Percentiles rank a stretch among this genome's conserved stretches.
phyloP scores from a whole-genome alignment of 2,113 vertebrate genomes.

The Salvelinus fontinalis region DNA sequence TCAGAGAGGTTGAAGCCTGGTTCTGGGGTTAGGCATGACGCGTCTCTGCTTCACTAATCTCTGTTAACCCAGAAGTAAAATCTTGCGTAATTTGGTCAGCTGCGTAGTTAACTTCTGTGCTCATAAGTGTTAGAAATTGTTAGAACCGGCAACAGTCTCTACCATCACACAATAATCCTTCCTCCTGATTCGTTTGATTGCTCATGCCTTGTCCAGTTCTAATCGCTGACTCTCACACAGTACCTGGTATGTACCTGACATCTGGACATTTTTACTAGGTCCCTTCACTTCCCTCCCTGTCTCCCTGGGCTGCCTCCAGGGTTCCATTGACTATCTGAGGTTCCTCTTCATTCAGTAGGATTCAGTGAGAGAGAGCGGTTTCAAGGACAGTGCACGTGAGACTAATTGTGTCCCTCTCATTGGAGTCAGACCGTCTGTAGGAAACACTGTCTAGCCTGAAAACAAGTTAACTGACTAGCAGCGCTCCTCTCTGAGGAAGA shows the following conservation, averaged over 20 bases:
- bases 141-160: too few species aligned
- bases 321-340: conserved; percentile 6
- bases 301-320: background rate
- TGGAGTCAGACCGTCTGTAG: conserved; percentile 46
- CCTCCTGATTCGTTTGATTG: background rate
- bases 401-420: conserved; percentile 51
- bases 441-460: conserved; percentile 57
- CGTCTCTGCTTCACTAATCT: conserved; percentile 1
- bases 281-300: conserved; percentile 16
- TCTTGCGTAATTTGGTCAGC: background rate
- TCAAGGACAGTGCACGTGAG: conserved; percentile 25
- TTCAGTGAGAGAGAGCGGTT: conserved; percentile 28
- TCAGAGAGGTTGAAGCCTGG: conserved; percentile 34
- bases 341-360: background rate
- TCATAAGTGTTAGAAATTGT: too few species aligned
- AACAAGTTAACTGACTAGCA: conserved; percentile 41
- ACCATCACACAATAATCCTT: background rate
- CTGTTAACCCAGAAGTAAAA: too few species aligned
- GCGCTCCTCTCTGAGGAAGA: conserved; percentile 40
- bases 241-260: background rate
- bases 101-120: too few species aligned
- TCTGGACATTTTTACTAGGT: background rate
- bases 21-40: conserved; percentile 6
- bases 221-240: background rate
- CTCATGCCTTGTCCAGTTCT: conserved; percentile 5